A percentile compares a stretch with the other conserved stretches of the same genome.
These are phyloP conservation scores for Theocolax elegans DNA, from an alignment of 1,140 invertebrate genomes.

Conservation along the genomic window DNA sequence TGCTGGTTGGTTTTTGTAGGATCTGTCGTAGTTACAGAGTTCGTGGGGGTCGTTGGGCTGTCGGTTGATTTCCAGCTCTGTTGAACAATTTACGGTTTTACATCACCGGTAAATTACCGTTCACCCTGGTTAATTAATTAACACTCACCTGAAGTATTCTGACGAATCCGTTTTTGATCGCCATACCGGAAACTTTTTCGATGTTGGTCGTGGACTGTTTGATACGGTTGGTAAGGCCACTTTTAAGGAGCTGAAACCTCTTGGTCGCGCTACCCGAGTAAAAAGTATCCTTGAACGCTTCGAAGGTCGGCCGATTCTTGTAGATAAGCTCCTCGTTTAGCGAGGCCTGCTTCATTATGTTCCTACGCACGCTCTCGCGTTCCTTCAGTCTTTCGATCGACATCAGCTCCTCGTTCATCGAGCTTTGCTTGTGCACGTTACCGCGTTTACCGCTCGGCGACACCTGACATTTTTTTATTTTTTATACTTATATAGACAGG, in stretches of 20 bases:
- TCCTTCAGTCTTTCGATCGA: slow-evolving; percentile 83
- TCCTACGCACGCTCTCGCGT: slow-evolving; percentile 84
- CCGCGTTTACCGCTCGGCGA: slow-evolving; percentile 56
- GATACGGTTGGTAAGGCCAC: slow-evolving; percentile 82
- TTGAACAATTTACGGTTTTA: slow-evolving; percentile 45
- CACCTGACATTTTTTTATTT: not conserved
- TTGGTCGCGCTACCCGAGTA: slow-evolving; percentile 80
- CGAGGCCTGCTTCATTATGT: slow-evolving; percentile 89
- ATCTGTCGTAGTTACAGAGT: slow-evolving; percentile 14
- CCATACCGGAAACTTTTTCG: slow-evolving; percentile 79
- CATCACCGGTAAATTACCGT: no score
- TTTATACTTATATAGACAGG: not conserved
- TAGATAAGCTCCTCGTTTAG: slow-evolving; percentile 88
- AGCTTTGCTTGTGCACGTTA: slow-evolving; percentile 84
- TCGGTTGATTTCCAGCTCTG: slow-evolving; percentile 77
- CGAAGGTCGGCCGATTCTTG: slow-evolving; percentile 73
- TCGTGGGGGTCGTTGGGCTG: slow-evolving; percentile 43
- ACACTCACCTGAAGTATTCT: slow-evolving; percentile 73
- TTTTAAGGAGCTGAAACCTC: slow-evolving; percentile 85
- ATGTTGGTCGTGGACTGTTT: slow-evolving; percentile 83
- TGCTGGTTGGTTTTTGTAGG: not conserved
- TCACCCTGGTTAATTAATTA: no score
- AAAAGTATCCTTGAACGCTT: slow-evolving; percentile 78
- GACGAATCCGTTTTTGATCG: slow-evolving; percentile 75
- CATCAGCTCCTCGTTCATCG: slow-evolving; percentile 90